A percentile compares a stretch with the other conserved stretches of the same genome.
Evolutionary conservation across 2,113 vertebrate genomes (phyloP).

Genomic region (Campylomormyrus tamandua): DNA sequence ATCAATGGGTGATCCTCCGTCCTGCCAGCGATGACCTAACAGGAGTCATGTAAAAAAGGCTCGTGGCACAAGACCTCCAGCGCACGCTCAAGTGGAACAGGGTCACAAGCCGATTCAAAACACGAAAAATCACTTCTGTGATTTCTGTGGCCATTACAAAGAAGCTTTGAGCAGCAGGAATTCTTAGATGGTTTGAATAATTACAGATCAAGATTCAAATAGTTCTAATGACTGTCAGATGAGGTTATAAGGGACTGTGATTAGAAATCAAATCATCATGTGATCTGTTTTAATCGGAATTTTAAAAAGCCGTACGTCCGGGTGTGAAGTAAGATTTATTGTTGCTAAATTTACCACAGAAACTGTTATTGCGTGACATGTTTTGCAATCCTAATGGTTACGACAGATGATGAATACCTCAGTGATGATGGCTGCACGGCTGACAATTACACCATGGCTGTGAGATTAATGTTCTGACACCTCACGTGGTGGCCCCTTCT

Average conservation of each 20-base stretch:
- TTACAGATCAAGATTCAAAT: background rate
- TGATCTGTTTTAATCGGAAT: background rate
- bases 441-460: conserved; percentile 12
- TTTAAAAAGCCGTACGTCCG: background rate
- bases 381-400: conserved; percentile 20
- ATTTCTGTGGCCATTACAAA: background rate
- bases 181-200: background rate
- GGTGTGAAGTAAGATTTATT: conserved; percentile 15
- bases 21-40: background rate
- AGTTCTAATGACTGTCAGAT: background rate
- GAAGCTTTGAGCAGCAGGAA: background rate
- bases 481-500: background rate
- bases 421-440: conserved; percentile 13
- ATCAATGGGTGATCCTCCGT: background rate
- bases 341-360: conserved; percentile 5
- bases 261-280: background rate
- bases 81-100: background rate
- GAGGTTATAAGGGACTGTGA: background rate
- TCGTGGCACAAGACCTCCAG: background rate
- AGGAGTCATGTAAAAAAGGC: background rate
- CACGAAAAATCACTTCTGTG: background rate
- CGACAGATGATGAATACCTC: conserved; percentile 26
- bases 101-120: background rate
- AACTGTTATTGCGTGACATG: background rate
- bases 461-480: conserved; percentile 23